Evolutionary conservation across 2,113 vertebrate species (phyloP).

Genomic region (Heterotilapia buettikoferi): DNA sequence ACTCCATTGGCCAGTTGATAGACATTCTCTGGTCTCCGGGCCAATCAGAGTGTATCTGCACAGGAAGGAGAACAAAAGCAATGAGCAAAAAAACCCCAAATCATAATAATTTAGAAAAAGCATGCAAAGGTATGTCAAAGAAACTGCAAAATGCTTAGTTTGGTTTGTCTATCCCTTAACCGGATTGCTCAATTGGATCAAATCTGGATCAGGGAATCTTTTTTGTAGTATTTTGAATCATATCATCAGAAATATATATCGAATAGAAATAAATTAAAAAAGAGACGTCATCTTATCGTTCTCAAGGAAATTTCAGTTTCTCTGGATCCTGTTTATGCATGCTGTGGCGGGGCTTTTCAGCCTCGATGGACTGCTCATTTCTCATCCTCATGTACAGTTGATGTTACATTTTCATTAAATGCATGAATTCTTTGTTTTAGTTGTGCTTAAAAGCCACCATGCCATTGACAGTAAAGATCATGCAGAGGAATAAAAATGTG

Average conservation of each 20-base stretch:
- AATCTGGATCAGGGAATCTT: neutral
- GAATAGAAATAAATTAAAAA: neutral
- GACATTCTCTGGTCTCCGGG: constrained; percentile 81
- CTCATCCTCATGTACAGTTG: accelerated
- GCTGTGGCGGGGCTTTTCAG: neutral
- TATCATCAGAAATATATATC: neutral
- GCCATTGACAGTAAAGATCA: neutral
- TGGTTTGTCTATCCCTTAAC: neutral
- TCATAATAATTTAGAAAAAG: neutral
- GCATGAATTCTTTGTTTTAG: neutral
- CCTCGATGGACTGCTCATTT: neutral
- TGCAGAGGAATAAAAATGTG: neutral
- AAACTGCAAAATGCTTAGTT: neutral
- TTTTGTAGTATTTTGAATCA: neutral
- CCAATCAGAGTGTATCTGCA: constrained; percentile 88
- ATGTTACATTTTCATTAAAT: neutral
- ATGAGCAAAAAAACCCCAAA: accelerated
- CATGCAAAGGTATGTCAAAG: neutral
- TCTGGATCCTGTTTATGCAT: neutral
- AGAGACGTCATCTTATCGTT: neutral
- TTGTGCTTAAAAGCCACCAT: neutral
- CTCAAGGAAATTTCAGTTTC: neutral
- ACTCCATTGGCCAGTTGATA: constrained; percentile 83
- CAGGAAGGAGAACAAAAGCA: neutral
- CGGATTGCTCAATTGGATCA: neutral